Percentiles rank a stretch among this genome's conserved stretches.
phyloP scores from a whole-genome alignment of 2,888 invertebrate genomes.

The Meta bourneti region DNA sequence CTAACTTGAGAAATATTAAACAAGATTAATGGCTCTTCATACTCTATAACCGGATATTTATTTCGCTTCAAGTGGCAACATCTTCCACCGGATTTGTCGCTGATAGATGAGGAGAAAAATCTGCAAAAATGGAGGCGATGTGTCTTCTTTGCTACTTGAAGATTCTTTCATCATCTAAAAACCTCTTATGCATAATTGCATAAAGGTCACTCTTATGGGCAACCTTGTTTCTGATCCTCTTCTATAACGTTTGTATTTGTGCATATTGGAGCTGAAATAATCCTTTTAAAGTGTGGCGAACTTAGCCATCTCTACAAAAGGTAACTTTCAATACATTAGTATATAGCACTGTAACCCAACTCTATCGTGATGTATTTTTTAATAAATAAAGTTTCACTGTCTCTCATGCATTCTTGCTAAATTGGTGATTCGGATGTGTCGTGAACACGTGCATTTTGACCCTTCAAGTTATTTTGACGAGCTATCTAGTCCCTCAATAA shows the following conservation, averaged over 20 bases:
- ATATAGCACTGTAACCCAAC: no score
- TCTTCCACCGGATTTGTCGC: neutral
- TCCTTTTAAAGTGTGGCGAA: no score
- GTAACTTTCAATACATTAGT: no score
- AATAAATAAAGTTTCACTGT: no score
- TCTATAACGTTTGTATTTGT: neutral
- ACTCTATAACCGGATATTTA: conserved; percentile 1
- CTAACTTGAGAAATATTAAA: conserved; percentile 19
- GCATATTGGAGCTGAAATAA: no score
- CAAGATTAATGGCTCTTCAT: conserved; percentile 9
- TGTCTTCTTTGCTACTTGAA: neutral
- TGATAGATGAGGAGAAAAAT: neutral
- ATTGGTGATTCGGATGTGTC: no score
- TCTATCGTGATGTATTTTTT: no score
- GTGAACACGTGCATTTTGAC: no score
- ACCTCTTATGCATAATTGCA: neutral
- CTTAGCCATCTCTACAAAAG: no score
- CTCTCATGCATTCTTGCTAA: no score
- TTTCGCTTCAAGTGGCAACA: conserved; percentile 9
- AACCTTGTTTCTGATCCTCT: neutral
- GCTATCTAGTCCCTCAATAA: no score
- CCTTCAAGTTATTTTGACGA: no score
- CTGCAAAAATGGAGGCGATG: neutral
- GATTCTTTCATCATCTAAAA: neutral
- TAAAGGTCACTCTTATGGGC: neutral